Percentiles rank a stretch among this genome's conserved stretches.
Conservation (phyloP, 1,140 invertebrate species). For the Drosophila santomea region DNA sequence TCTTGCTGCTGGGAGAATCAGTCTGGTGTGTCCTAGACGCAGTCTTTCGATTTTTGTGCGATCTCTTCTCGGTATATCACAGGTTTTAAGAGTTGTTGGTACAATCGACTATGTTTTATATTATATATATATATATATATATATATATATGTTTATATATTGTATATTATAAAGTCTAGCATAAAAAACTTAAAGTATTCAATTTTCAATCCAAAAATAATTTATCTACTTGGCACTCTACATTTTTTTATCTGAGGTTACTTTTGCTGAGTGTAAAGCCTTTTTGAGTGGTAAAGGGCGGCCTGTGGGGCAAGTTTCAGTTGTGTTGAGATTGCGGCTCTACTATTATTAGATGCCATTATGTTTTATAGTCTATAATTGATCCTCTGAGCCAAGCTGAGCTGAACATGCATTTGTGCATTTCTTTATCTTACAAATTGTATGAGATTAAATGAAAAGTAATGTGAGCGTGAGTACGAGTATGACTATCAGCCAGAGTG, state of each 20-base stretch:
- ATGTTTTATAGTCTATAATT: constrained; percentile 84
- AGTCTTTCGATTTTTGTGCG: too few relatives aligned
- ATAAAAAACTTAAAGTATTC: background rate
- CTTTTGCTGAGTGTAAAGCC: constrained; percentile 11
- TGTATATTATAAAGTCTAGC: background rate
- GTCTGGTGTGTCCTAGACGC: too few relatives aligned
- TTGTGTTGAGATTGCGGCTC: constrained; percentile 72
- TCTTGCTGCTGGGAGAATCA: too few relatives aligned
- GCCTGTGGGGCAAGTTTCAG: constrained; percentile 24
- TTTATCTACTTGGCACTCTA: too few relatives aligned
- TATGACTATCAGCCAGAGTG: constrained; percentile 42
- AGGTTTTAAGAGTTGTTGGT: too few relatives aligned
- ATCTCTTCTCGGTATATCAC: too few relatives aligned
- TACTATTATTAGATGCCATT: constrained; percentile 84
- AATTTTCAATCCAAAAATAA: too few relatives aligned
- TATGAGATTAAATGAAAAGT: constrained; percentile 80
- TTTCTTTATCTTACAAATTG: constrained; percentile 82
- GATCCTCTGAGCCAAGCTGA: constrained; percentile 74
- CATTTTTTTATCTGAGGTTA: too few relatives aligned
- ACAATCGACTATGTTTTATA: too few relatives aligned
- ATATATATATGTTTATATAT: background rate
- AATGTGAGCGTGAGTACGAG: constrained; percentile 56
- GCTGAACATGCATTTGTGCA: constrained; percentile 56
- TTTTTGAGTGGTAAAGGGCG: background rate
- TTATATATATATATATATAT: too few relatives aligned